Base-by-base conservation (phyloP, 2,113 vertebrate genomes). In the Petrocephalus microphthalmus region DNA sequence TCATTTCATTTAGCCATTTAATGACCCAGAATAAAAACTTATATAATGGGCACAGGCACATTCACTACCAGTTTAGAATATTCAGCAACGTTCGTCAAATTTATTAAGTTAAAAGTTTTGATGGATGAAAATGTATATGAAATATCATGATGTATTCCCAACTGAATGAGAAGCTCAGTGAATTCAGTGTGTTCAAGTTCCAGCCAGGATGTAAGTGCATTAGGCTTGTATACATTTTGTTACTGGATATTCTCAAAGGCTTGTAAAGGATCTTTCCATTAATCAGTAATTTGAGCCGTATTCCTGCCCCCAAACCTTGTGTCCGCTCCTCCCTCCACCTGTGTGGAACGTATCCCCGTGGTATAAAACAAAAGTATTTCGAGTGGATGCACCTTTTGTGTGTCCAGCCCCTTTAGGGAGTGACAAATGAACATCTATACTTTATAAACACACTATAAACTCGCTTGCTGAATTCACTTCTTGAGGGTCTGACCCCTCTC, bases 181-280 rank as follows among this genome's bases (percentile, higher is more conserved):
- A 85, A 85, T 54, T 85, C 52, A 85, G 0, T 85, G 52, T 1
- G 29, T 56, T 53, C 52, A 1, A 54, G 11, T 54, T 85, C 51
- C 15, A 25, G 84, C 87, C 49, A 25, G 22, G 37, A 11, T 71
- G 90, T n/a, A 89, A 88, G 89, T 67, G 87, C 89, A 88, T 89
- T 83, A 91, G 86, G 90, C 88, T 51, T 51, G 47, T 64, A 20
- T 17, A 56, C 93, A 93, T 95, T 91, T 89, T 49, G 91, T 96
- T 92, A 91, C 94, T 67, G 42, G 60, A 83, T 49, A 90, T 92
- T 93, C 93, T 91, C 47, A 84, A 74, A 89, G 90, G 92, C 92
- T 92, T 84, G 82, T 87, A 89, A 91, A 91, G 89, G 89, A 89
- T 85, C 90, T 91, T 91, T 89, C 91, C 84, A 92, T 90, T 91